Evolutionary conservation across 1,140 invertebrate species (phyloP), one percentile per base, ranked within the genome.

Genomic region (Campoletis sonorensis): DNA sequence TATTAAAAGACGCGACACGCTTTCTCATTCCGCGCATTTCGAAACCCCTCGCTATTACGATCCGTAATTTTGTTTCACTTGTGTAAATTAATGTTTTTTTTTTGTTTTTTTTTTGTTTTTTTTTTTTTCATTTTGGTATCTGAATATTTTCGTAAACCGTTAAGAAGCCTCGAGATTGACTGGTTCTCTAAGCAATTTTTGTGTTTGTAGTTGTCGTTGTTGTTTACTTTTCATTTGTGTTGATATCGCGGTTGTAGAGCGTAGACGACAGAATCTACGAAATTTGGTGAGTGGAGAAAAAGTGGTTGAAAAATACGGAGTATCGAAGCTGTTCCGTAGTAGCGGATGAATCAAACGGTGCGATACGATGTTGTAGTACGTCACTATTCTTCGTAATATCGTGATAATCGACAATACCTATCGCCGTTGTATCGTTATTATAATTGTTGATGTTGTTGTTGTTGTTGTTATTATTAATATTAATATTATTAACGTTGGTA

Each of bases 281-380:
- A 84, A 88, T 89, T 88, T 89, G 87, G 87, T 88, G 87, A 87
- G 87, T 80, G 84, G 87, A 88, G 83, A 87, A 88, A 85, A 88
- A 89, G 83, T 85, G 87, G 85, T 86, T 82, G 81, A 84, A 84
- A 82, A 75, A 85, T 83, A 85, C 68, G 64, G 79, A 82, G 81
- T 72, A 76, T 64, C 67, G 54, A 26, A 64, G 76, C n/a, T 40
- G 58, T 16, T 58, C 76, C 37, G 76, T 78, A 49, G 76, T 33
- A 8, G 61, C 76, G 54, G 76, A 78, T 21, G 76, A 78, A 26
- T 54, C n/a, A 23, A 78, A 67, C 33, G 58, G 76, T 33, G 18
- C 76, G 33, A 61, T 23, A 30, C 76, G 76, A 78, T 78, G 76
- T 45, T 78, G 30, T 8, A 13, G 76, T 40, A 30, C 58, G 54